Percentiles rank a stretch among this genome's conserved stretches.
These are phyloP conservation scores for Nymphalis polychloros DNA, from an alignment of 2,888 invertebrate species.

Conservation along the genomic window DNA sequence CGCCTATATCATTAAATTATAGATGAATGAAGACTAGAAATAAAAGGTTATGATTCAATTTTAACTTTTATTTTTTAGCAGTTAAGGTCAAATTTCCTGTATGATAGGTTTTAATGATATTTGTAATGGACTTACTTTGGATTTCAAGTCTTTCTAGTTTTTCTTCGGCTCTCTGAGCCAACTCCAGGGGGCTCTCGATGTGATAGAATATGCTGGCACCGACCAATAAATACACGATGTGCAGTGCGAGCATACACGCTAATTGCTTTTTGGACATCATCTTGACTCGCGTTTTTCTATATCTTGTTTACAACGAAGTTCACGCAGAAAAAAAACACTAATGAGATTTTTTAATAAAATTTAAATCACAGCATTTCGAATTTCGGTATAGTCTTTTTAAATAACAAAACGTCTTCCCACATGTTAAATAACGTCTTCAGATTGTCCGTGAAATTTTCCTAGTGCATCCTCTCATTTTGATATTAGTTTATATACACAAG, in stretches of 20 bases:
- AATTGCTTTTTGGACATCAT: constrained; percentile 92
- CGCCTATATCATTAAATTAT: constrained; percentile 3
- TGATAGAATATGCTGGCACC: constrained; percentile 93
- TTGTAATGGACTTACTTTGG: constrained; percentile 82
- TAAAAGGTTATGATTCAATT: constrained; percentile 40
- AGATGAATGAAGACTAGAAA: constrained; percentile 29
- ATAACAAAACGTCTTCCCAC: constrained; percentile 47
- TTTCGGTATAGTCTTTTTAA: constrained; percentile 60
- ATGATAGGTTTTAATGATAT: constrained; percentile 27
- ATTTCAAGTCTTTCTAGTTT: constrained; percentile 85
- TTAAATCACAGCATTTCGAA: constrained; percentile 50
- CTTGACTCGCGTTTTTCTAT: constrained; percentile 63
- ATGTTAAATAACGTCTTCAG: constrained; percentile 48
- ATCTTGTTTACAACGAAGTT: constrained; percentile 36
- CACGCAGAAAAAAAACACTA: constrained; percentile 31
- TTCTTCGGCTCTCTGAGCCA: constrained; percentile 80
- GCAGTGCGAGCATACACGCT: constrained; percentile 87
- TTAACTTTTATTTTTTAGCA: too few species aligned
- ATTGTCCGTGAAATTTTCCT: constrained; percentile 50
- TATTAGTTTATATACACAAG: constrained; percentile 52
- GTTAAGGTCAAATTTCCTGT: constrained; percentile 34
- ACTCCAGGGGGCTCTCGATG: constrained; percentile 88
- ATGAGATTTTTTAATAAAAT: constrained; percentile 21
- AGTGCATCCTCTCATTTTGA: constrained; percentile 46
- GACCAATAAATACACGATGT: constrained; percentile 88